Evolutionary conservation across 2,797 vertebrate genomes (phyloP), one percentile per base, ranked within the genome.

Genomic region (Ciconia nigra): DNA sequence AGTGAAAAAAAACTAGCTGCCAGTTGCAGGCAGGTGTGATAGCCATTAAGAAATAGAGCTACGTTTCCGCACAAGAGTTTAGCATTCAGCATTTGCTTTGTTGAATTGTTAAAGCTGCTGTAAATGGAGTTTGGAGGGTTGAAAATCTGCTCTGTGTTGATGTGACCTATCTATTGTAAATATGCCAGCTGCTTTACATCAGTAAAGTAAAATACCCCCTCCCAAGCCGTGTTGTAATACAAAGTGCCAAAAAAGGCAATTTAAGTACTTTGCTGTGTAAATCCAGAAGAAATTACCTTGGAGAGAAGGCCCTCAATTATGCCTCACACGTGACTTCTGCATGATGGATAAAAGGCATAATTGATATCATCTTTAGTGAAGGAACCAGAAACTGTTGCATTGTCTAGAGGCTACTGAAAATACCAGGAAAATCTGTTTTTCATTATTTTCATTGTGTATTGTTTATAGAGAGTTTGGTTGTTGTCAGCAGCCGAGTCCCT

Each of bases 361-460:
- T 80, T 97, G 96, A 97, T 97, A 97, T 97, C 84, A 95, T 98
- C 95, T 98, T 98, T 96, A 96, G 93, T 95, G 93, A 97, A 96
- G 96, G 96, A 97, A 97, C 73, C 90, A 97, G 93, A 96, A 97
- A 98, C 96, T 97, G 86, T 97, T 97, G 91, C 91, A 92, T 96
- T 97, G 90, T 96, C 39, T 82, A 95, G 94, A 96, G 96, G 97
- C 96, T 97, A 97, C 95, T 97, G 94, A 96, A 97, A 98, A 93
- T 91, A 92, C 74, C 66, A 93, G 77, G 89, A 94, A 97, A 95
- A 93, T 95, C 80, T 96, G 93, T 16, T 95, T 97, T 97, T 96
- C 87, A 96, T 98, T 98, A 91, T 97, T 98, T 97, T 94, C 86
- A 91, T 83, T 93, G 91, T 94, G 88, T 89, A 92, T 94, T 97